phyloP scores from a whole-genome alignment of 2,113 vertebrate species.

The Emydocephalus ijimae region DNA sequence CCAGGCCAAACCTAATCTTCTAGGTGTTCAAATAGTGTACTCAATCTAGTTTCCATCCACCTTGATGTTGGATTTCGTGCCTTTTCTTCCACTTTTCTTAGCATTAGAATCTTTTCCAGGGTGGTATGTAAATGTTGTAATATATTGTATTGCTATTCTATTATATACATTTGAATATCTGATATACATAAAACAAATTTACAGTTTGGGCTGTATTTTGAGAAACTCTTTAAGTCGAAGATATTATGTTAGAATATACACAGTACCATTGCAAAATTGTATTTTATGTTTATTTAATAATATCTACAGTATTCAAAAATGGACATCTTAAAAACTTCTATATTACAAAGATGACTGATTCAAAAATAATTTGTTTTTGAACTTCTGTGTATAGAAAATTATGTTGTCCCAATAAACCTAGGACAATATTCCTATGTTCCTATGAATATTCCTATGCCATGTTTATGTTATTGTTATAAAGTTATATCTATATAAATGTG shows the following conservation, averaged over 20 bases:
- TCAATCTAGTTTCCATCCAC: not conserved
- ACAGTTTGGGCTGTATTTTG: not conserved
- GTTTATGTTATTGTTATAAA: not conserved
- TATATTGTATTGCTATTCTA: not conserved
- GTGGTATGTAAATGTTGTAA: not conserved
- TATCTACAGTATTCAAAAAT: not conserved
- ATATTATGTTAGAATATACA: not conserved
- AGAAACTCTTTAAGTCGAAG: not conserved
- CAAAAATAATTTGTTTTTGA: not conserved
- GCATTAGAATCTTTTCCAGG: not conserved
- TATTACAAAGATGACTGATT: not conserved
- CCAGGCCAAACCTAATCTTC: not conserved
- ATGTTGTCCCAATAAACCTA: not conserved
- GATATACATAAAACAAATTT: not conserved
- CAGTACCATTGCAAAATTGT: not conserved
- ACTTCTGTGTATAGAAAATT: not conserved
- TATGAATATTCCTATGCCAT: not conserved
- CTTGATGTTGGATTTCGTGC: not conserved
- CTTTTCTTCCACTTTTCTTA: not conserved
- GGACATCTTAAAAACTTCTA: not conserved
- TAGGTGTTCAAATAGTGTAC: not conserved
- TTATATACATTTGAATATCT: not conserved
- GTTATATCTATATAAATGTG: rapidly evolving
- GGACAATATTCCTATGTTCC: not conserved
- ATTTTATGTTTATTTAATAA: not conserved